phyloP scores from a whole-genome alignment of 2,797 vertebrate genomes.

The Sorex maritimensis region DNA sequence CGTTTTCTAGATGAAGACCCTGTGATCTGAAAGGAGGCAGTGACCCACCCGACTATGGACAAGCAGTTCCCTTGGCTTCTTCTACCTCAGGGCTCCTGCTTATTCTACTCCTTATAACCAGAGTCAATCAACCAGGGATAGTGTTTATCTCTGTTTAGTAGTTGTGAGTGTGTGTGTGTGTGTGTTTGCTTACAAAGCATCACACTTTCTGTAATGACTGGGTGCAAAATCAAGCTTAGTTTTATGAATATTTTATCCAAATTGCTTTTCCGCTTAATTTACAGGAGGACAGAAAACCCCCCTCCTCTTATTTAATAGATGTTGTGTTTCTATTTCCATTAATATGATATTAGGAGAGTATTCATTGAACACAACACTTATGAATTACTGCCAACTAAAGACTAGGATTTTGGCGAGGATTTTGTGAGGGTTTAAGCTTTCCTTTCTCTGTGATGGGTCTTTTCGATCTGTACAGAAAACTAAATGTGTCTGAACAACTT shows the following conservation, averaged over 20 bases:
- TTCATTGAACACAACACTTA: conserved; percentile 43
- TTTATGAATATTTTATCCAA: conserved; percentile 47
- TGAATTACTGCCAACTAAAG: conserved; percentile 15
- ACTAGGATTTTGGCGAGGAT: not conserved
- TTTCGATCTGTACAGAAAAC: not conserved
- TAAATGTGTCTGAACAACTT: not conserved
- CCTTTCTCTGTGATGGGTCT: not conserved
- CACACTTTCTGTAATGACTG: conserved; percentile 69
- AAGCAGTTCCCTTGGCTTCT: not conserved
- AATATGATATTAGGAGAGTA: conserved; percentile 25
- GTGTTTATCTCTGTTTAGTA: conserved; percentile 66
- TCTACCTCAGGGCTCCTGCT: not conserved
- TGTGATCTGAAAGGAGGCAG: not conserved
- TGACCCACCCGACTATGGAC: not conserved
- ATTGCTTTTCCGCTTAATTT: conserved; percentile 61
- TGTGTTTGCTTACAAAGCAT: conserved; percentile 69
- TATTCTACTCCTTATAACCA: not conserved
- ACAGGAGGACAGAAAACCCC: conserved; percentile 20
- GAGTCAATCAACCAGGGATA: not conserved
- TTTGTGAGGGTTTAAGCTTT: not conserved
- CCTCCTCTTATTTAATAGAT: conserved; percentile 29
- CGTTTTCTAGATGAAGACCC: conserved; percentile 38
- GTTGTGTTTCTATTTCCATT: conserved; percentile 37
- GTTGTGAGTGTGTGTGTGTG: conserved; percentile 43
- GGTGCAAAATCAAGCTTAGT: conserved; percentile 48